Conservation (phyloP, 64 coral and sea anemone genomes). For the Montipora sp. region DNA sequence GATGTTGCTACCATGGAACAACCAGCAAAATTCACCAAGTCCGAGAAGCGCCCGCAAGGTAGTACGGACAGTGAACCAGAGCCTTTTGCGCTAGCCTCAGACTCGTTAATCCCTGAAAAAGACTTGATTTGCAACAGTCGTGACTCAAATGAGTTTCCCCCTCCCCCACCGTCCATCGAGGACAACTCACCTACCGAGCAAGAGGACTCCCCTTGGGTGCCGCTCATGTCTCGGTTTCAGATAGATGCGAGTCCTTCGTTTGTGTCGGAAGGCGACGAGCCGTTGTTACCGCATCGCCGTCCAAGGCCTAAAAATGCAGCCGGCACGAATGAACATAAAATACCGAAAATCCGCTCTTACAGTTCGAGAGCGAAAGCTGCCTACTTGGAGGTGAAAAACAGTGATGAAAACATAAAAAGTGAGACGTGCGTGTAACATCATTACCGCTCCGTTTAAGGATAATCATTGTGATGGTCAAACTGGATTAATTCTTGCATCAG, state of each 20-base stretch:
- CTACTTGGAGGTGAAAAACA: constrained; percentile 59
- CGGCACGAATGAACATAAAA: constrained; percentile 11
- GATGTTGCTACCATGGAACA: constrained; percentile 22
- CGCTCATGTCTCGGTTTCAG: constrained; percentile 70
- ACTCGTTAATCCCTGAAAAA: constrained; percentile 34
- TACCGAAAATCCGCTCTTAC: constrained; percentile 55
- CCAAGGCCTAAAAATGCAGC: constrained; percentile 15
- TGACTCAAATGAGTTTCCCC: constrained; percentile 71
- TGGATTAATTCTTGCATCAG: background rate
- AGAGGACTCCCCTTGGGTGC: constrained; percentile 73
- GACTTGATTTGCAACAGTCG: constrained; percentile 14
- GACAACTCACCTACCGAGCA: constrained; percentile 23
- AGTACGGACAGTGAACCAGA: constrained; percentile 11
- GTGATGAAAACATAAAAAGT: constrained; percentile 31
- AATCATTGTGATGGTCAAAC: background rate
- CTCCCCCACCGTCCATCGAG: constrained; percentile 58
- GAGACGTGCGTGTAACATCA: constrained; percentile 62
- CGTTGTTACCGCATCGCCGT: constrained; percentile 19
- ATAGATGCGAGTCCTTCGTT: constrained; percentile 38
- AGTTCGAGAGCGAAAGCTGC: constrained; percentile 35
- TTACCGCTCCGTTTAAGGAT: background rate
- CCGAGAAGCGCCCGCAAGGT: background rate
- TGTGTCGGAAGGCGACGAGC: constrained; percentile 39
- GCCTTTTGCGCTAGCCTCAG: constrained; percentile 5
- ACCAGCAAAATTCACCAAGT: background rate